Conservation (phyloP, 2,888 invertebrate species). For the Callyntrura sp. region DNA sequence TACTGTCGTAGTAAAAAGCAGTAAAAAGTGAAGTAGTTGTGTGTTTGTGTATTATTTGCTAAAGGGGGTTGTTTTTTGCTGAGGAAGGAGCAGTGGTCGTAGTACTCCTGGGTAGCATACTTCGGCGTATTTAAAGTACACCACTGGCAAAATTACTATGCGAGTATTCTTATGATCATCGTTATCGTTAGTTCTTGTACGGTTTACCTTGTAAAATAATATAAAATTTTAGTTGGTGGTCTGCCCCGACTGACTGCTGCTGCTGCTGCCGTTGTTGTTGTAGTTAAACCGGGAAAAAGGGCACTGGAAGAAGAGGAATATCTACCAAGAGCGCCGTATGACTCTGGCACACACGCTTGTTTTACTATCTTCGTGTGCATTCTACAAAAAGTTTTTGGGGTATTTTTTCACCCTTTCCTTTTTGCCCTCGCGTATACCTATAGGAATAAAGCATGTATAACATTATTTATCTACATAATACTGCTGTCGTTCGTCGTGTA, state of each 20-base stretch:
- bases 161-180: constrained; percentile 17
- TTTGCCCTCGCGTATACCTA: neutral
- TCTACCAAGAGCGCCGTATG: neutral
- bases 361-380: neutral
- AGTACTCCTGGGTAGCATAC: constrained; percentile 25
- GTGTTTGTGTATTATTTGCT: constrained; percentile 31
- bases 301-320: neutral
- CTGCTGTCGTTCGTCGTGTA: constrained; percentile 10
- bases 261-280: neutral
- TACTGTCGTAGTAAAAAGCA: constrained; percentile 32
- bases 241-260: neutral
- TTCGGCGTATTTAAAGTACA: constrained; percentile 35
- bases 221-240: constrained; percentile 45
- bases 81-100: neutral
- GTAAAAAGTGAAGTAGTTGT: constrained; percentile 49
- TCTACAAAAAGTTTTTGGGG: constrained; percentile 1
- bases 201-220: constrained; percentile 41
- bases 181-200: constrained; percentile 2
- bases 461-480: constrained; percentile 2
- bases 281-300: neutral
- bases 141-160: constrained; percentile 15
- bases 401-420: neutral
- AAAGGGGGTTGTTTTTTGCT: constrained; percentile 21
- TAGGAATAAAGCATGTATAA: neutral
- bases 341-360: neutral